Evolutionary conservation across 2,113 vertebrate species (phyloP).

Genomic region (Struthidea cinerea): DNA sequence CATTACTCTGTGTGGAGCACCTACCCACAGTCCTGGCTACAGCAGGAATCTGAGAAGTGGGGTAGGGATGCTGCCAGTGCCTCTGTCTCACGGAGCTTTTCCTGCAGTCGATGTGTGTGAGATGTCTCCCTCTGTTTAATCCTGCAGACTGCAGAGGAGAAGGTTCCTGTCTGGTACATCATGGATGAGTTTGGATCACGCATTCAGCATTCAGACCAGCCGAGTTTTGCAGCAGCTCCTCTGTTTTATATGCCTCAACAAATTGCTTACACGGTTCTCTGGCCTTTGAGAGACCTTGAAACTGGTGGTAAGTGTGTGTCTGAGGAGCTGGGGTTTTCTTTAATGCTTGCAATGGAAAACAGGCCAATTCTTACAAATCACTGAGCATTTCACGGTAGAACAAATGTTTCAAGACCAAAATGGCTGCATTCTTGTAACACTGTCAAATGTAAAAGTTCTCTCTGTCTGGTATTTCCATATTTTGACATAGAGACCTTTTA

Average conservation of each 20-base stretch:
- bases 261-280: conserved; percentile 86
- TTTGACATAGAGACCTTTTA: neutral
- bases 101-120: neutral
- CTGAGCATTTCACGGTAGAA: neutral
- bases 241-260: conserved; percentile 82
- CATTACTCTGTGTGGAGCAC: neutral
- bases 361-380: neutral
- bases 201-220: conserved; percentile 85
- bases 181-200: conserved; percentile 96
- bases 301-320: conserved; percentile 78
- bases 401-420: neutral
- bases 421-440: neutral
- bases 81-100: neutral
- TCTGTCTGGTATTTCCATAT: neutral
- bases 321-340: neutral
- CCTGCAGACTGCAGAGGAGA: conserved; percentile 78
- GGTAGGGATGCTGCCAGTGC: neutral
- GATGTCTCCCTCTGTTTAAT: neutral
- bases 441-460: neutral
- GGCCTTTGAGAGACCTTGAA: conserved; percentile 87
- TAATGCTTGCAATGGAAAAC: too few relatives aligned
- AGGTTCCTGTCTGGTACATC: conserved; percentile 93
- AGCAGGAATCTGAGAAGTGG: neutral
- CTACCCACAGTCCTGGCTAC: neutral
- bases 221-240: conserved; percentile 85